phyloP scores from a whole-genome alignment of 2,797 vertebrate genomes.

The Anisognathus igniventris region DNA sequence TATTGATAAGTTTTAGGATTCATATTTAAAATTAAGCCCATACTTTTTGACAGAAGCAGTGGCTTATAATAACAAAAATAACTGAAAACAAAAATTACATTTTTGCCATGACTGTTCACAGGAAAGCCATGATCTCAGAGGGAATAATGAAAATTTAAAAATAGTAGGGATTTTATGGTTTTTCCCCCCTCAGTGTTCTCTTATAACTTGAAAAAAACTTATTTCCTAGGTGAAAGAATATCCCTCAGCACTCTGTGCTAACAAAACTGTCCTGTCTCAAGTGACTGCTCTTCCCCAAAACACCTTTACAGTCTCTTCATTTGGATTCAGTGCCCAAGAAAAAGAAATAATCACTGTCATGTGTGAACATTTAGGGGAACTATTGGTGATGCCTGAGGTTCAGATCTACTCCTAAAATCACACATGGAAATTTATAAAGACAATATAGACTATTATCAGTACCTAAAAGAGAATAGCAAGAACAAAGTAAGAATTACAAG shows the following conservation, averaged over 20 bases:
- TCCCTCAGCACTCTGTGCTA: neutral
- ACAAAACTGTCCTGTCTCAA: neutral
- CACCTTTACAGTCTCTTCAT: neutral
- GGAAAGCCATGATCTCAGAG: neutral
- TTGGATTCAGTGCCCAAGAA: neutral
- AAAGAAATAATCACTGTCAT: neutral
- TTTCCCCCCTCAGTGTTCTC: neutral
- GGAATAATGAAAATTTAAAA: neutral
- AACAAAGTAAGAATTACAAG: neutral
- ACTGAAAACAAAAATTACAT: neutral
- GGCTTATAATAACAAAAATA: neutral
- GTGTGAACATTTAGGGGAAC: neutral
- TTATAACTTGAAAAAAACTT: neutral
- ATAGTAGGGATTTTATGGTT: neutral
- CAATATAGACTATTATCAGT: neutral
- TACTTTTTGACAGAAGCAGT: neutral
- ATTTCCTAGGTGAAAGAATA: neutral
- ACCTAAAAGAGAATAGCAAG: neutral
- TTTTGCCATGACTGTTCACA: neutral
- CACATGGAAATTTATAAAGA: neutral
- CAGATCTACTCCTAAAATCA: neutral
- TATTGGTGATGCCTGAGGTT: neutral
- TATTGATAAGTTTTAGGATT: conserved; percentile 48
- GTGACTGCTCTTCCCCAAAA: neutral
- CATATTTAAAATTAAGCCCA: conserved; percentile 9